Evolutionary conservation across 2,888 invertebrate species (phyloP), one percentile per base, ranked within the genome.

Genomic region (Hemaris fuciformis): DNA sequence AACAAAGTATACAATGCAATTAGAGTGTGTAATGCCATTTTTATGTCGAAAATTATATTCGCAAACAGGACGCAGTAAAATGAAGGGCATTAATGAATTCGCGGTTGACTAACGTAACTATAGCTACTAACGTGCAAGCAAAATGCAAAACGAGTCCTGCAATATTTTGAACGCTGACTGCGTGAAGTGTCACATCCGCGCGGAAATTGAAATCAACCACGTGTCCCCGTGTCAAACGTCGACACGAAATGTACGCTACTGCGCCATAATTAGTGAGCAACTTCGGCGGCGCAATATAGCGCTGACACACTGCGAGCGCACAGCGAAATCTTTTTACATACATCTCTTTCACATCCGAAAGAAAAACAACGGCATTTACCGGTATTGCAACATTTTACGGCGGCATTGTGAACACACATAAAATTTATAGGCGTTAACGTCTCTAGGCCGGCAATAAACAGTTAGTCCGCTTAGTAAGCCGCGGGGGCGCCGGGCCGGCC

Each of bases 341-440:
- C 46, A 79, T 84, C 74, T 76, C 76, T 77, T 80, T 68, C 75
- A 82, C 82, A 84, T 81, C 77, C 75, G 69, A 79, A 80, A 78
- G 79, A 83, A 84, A 85, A 85, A 82, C 83, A 85, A 83, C 77
- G 74, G 80, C 81, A 83, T 87, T 87, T 84, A 80, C 81, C 84
- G 81, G 85, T 87, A 89, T 85, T 85, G 87, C 85, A 87, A 87
- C 86, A 83, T 87, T 90, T 88, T 89, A 89, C 82, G 81, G 81
- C 80, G 74, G 80, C 80, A 82, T 86, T 88, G 85, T 84, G 83
- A 87, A 83, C 83, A 83, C 77, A 83, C 84, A 84, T 89, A 86
- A 89, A 90, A 84, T 89, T 89, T 89, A 90, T 88, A 84, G 85
- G 79, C 85, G 83, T 84, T 89, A 88, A 88, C 87, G 84, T 87